These are phyloP conservation scores for Periophthalmus magnuspinnatus DNA, from an alignment of 2,797 vertebrate genomes.

Conservation along the genomic window DNA sequence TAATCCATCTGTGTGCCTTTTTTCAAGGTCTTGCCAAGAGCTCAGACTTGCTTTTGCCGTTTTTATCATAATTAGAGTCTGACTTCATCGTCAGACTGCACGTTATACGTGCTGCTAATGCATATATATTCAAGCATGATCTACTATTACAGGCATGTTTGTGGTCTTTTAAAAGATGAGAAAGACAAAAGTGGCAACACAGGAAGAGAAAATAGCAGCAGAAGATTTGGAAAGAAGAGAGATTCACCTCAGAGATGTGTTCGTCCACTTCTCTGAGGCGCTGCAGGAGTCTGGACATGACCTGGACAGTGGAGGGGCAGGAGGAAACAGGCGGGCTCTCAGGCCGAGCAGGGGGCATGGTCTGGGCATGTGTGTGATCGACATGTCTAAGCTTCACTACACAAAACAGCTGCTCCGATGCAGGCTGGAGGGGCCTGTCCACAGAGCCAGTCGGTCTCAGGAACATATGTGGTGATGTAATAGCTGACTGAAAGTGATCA, in stretches of 20 bases:
- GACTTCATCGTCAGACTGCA: slow-evolving; percentile 55
- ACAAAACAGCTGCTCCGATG: slow-evolving; percentile 66
- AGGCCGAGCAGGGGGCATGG: slow-evolving; percentile 62
- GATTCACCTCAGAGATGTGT: slow-evolving; percentile 91
- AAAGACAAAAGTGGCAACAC: slow-evolving; percentile 25
- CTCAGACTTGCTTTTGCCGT: slow-evolving; percentile 42
- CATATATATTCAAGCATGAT: slow-evolving; percentile 52
- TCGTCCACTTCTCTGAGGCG: slow-evolving; percentile 94
- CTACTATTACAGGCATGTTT: slow-evolving; percentile 48
- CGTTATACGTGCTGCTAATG: slow-evolving; percentile 43
- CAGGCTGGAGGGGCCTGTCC: slow-evolving; percentile 53
- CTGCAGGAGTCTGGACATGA: slow-evolving; percentile 88
- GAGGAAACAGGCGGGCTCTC: slow-evolving; percentile 73
- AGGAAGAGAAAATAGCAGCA: slow-evolving; percentile 23
- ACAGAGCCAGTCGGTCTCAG: slow-evolving; percentile 71
- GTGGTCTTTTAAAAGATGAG: slow-evolving; percentile 24
- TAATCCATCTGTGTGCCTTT: slow-evolving; percentile 37
- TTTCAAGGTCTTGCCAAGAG: slow-evolving; percentile 39
- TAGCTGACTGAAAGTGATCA: slow-evolving; percentile 83
- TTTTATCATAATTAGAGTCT: slow-evolving; percentile 57
- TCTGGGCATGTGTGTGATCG: slow-evolving; percentile 70
- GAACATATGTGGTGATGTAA: slow-evolving; percentile 76
- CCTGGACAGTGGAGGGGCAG: slow-evolving; percentile 80
- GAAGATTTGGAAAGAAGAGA: slow-evolving; percentile 19
- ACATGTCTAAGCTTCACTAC: slow-evolving; percentile 80